phyloP scores from a whole-genome alignment of 2,113 vertebrate species.

The Gnathonemus longibarbis region DNA sequence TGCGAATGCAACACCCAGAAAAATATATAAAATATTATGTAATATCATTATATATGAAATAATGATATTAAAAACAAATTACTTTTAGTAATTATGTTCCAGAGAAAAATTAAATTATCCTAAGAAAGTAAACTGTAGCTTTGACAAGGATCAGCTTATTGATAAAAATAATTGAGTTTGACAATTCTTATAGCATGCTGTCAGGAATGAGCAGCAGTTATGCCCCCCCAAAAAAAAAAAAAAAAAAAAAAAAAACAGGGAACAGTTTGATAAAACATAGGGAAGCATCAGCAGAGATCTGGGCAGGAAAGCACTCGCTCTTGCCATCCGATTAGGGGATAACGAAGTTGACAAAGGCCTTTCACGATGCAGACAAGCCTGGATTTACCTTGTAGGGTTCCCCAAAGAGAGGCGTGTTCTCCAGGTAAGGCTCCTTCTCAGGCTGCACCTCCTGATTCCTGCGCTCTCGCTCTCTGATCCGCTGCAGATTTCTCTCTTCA shows the following conservation, averaged over 20 bases:
- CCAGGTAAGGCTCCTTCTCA: slow-evolving; percentile 60
- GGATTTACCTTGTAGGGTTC: slow-evolving; percentile 84
- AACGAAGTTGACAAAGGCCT: not conserved
- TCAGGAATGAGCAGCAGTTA: not conserved
- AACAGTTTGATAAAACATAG: not conserved
- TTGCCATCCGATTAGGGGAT: not conserved
- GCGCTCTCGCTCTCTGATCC: slow-evolving; percentile 78
- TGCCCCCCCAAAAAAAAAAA: not conserved
- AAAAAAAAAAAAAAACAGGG: not conserved
- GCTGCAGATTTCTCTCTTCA: slow-evolving; percentile 83
- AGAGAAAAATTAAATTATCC: not conserved
- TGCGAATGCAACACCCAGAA: not conserved
- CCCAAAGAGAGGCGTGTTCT: slow-evolving; percentile 76
- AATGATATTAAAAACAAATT: not conserved
- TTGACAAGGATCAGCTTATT: not conserved
- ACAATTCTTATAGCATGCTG: not conserved
- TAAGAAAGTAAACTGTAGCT: not conserved
- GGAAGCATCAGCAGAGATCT: not conserved
- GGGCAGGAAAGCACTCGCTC: not conserved
- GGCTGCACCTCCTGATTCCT: slow-evolving; percentile 76
- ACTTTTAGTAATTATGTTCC: not conserved
- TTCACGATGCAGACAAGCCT: not conserved
- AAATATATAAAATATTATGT: not conserved
- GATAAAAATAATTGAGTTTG: not conserved
- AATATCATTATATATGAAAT: no score